phyloP scores from a whole-genome alignment of 2,888 invertebrate genomes.

The Polyommatus iphigenia region DNA sequence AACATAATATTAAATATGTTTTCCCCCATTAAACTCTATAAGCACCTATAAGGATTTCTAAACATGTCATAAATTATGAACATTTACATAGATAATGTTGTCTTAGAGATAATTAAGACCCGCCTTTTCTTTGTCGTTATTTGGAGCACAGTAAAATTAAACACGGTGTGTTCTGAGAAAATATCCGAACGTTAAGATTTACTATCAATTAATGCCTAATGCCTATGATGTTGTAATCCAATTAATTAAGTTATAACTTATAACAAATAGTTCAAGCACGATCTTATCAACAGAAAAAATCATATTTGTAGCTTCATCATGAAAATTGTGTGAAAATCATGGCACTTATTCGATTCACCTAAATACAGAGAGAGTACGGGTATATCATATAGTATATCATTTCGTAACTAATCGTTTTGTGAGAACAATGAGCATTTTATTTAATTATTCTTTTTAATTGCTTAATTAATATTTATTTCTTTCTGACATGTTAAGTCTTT shows the following conservation, averaged over 20 bases:
- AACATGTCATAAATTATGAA: slow-evolving; percentile 13
- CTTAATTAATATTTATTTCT: neutral
- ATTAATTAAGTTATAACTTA: neutral
- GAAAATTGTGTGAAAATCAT: too few species aligned
- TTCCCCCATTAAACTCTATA: neutral
- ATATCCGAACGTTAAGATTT: neutral
- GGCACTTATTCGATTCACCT: too few species aligned
- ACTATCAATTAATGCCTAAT: neutral
- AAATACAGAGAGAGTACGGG: too few species aligned
- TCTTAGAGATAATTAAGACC: neutral
- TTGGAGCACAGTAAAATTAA: neutral
- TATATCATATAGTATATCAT: too few species aligned
- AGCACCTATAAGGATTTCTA: slow-evolving; percentile 1
- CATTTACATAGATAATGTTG: slow-evolving; percentile 30
- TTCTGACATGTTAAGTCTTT: neutral
- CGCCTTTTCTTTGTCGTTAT: slow-evolving; percentile 11
- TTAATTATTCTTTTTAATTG: too few species aligned
- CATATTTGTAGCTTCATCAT: too few species aligned
- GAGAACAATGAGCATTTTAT: too few species aligned
- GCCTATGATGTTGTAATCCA: neutral
- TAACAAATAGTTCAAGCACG: too few species aligned
- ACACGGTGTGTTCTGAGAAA: neutral
- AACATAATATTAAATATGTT: neutral
- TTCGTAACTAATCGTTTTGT: too few species aligned
- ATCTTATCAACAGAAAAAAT: too few species aligned